Evolutionary conservation across 2,797 vertebrate species (phyloP).

Genomic region (Falco columbarius): DNA sequence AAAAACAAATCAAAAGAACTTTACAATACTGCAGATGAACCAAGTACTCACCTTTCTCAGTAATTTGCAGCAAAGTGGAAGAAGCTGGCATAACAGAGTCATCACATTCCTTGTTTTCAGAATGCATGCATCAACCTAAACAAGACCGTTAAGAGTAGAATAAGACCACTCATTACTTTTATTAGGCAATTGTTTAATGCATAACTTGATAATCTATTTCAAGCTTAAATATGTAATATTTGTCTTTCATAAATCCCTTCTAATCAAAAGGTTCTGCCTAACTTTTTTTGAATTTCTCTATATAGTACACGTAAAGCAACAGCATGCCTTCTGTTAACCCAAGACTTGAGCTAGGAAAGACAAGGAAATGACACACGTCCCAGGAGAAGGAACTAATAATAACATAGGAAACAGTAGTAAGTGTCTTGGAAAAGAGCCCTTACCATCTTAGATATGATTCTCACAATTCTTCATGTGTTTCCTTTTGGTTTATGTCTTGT

Average conservation of each 20-base stretch:
- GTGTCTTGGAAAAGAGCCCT: neutral
- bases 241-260: neutral
- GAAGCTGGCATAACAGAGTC: slow-evolving; percentile 83
- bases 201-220: neutral
- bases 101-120: slow-evolving; percentile 87
- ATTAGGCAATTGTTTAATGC: neutral
- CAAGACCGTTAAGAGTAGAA: neutral
- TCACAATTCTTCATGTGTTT: neutral
- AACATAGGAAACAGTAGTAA: neutral
- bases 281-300: neutral
- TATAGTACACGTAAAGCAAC: neutral
- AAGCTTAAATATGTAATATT: neutral
- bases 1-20: neutral
- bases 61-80: slow-evolving; percentile 89
- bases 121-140: slow-evolving; percentile 91
- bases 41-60: slow-evolving; percentile 83
- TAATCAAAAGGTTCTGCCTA: neutral
- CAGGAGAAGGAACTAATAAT: neutral
- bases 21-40: neutral
- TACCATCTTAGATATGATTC: neutral
- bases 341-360: neutral
- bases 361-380: neutral
- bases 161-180: neutral
- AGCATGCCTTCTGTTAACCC: neutral
- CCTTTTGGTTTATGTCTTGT: neutral